These are phyloP conservation scores for Armadillidium nasatum DNA, from an alignment of 1,140 invertebrate genomes.

Conservation along the genomic window DNA sequence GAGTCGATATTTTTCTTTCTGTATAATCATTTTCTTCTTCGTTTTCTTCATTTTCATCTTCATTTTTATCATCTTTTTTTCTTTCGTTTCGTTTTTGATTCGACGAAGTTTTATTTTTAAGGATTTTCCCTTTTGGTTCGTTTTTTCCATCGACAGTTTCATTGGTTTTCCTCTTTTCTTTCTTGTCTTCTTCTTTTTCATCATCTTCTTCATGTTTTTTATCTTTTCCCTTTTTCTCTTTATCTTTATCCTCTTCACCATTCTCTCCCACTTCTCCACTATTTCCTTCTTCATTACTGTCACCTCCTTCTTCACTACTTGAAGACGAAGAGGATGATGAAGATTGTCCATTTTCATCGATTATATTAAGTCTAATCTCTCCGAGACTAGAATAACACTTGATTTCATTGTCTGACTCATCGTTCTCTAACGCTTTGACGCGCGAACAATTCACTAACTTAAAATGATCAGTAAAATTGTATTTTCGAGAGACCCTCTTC, in stretches of 20 bases:
- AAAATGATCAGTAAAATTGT: conserved; percentile 1
- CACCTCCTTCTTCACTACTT: neutral
- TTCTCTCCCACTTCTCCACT: neutral
- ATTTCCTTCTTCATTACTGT: conserved; percentile 14
- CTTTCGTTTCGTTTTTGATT: neutral
- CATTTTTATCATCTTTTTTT: neutral
- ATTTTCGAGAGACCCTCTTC: neutral
- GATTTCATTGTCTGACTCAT: neutral
- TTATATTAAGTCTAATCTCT: neutral
- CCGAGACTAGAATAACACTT: neutral
- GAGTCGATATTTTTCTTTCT: too few species aligned
- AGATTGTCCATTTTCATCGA: neutral
- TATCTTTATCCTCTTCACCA: conserved; percentile 14
- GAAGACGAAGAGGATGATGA: neutral
- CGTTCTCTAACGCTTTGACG: neutral
- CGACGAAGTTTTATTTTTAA: neutral
- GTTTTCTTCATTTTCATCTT: neutral
- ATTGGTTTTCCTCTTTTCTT: conserved; percentile 20
- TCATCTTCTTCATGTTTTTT: conserved; percentile 14
- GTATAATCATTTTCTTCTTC: neutral
- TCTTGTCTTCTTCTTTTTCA: conserved; percentile 17
- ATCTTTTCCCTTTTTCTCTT: neutral
- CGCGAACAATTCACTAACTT: neutral
- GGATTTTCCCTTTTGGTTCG: neutral
- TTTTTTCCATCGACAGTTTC: conserved; percentile 6